phyloP scores from a whole-genome alignment of 2,113 vertebrate genomes.

The Aplodontia rufa region DNA sequence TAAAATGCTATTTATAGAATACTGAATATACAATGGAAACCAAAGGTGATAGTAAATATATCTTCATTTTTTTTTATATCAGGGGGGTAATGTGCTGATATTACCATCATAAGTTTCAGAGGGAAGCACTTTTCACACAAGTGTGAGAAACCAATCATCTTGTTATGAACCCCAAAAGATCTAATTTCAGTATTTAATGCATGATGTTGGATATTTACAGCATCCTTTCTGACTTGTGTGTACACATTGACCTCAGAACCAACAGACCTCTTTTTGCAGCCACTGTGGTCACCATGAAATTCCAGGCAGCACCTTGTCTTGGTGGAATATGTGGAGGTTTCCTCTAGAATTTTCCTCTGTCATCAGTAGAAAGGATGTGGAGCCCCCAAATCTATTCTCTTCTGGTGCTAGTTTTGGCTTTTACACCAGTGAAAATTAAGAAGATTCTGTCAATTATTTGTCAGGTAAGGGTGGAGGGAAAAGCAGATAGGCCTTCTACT shows the following conservation, averaged over 20 bases:
- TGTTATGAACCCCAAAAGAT: too few species aligned
- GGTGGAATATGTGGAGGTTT: not conserved
- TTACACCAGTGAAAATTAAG: not conserved
- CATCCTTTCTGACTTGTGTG: not conserved
- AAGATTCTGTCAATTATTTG: not conserved
- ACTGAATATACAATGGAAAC: not conserved
- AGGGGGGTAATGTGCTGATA: too few species aligned
- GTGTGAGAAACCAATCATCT: too few species aligned
- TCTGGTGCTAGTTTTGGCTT: not conserved
- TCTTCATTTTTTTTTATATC: not conserved
- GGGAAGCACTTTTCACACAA: too few species aligned
- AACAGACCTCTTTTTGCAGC: not conserved
- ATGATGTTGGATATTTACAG: not conserved
- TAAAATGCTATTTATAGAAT: not conserved
- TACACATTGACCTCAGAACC: not conserved
- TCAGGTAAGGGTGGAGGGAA: not conserved
- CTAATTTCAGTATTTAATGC: not conserved
- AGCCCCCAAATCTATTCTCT: not conserved
- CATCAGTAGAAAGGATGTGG: not conserved
- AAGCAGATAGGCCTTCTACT: not conserved
- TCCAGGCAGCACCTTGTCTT: not conserved
- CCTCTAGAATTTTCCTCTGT: not conserved
- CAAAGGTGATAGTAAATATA: not conserved
- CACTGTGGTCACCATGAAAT: not conserved
- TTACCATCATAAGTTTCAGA: too few species aligned